These are phyloP conservation scores for Acanthurus lineatus DNA, from an alignment of 2,797 vertebrate species.

Conservation along the genomic window DNA sequence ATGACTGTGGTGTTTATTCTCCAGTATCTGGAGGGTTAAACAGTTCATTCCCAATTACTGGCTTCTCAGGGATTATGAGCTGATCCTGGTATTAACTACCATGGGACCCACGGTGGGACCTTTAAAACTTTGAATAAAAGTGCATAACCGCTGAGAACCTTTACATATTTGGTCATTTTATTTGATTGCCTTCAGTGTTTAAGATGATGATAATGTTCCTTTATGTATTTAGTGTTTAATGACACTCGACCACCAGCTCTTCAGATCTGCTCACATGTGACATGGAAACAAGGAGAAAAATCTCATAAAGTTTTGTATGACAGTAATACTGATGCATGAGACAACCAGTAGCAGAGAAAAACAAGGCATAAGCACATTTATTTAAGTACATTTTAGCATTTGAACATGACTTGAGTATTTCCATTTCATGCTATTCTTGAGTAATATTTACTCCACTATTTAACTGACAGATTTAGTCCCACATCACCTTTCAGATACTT, in stretches of 20 bases:
- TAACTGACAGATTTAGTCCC: too few species aligned
- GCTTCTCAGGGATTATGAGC: slow-evolving; percentile 93
- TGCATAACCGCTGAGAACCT: slow-evolving; percentile 88
- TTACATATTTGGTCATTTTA: slow-evolving; percentile 59
- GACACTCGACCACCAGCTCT: neutral
- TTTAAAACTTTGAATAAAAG: slow-evolving; percentile 90
- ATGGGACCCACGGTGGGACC: slow-evolving; percentile 84
- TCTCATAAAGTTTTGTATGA: neutral
- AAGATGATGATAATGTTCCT: neutral
- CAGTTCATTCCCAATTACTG: slow-evolving; percentile 84
- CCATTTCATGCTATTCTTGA: neutral
- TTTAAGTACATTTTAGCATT: neutral
- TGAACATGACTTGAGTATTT: neutral
- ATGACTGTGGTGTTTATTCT: slow-evolving; percentile 88
- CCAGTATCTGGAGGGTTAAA: slow-evolving; percentile 92
- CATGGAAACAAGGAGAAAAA: neutral
- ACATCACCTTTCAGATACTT: too few species aligned
- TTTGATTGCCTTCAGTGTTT: neutral
- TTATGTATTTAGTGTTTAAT: neutral
- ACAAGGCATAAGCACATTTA: neutral
- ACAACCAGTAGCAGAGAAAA: neutral
- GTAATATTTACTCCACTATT: neutral
- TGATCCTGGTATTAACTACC: slow-evolving; percentile 87
- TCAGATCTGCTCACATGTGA: neutral
- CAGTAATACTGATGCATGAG: neutral